Evolutionary conservation across 2,797 vertebrate species (phyloP).

Genomic region (Aplochiton taeniatus): DNA sequence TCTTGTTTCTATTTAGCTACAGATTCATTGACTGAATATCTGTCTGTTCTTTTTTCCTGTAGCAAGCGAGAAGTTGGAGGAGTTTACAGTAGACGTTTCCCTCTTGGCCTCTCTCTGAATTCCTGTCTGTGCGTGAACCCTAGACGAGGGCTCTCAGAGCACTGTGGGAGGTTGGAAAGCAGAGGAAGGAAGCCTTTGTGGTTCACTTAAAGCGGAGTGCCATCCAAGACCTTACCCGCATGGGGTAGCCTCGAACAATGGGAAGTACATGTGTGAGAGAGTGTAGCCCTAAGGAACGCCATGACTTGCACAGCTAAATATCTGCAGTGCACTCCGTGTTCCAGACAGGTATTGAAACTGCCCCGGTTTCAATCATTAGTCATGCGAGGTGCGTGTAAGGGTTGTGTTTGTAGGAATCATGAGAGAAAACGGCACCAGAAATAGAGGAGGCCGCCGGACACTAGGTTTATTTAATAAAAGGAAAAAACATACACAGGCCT

Average conservation of each 20-base stretch:
- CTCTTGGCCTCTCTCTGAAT: constrained; percentile 43
- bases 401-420: no score
- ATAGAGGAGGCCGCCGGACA: no score
- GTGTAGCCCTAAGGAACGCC: constrained; percentile 37
- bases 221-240: constrained; percentile 59
- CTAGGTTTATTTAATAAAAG: no score
- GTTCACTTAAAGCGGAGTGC: constrained; percentile 54
- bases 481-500: no score
- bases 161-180: constrained; percentile 55
- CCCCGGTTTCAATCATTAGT: background rate
- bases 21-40: no score
- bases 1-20: no score
- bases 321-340: constrained; percentile 6
- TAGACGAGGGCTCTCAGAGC: constrained; percentile 53
- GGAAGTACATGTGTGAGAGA: constrained; percentile 52
- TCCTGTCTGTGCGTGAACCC: constrained; percentile 46
- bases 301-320: constrained; percentile 32
- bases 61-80: no score
- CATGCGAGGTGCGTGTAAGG: no score
- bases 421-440: no score
- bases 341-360: background rate
- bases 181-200: constrained; percentile 54
- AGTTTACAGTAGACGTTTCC: constrained; percentile 25
- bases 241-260: constrained; percentile 54
- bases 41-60: no score